Percentiles rank a stretch among this genome's conserved stretches.
These are phyloP conservation scores for Strigamia maritima DNA, from an alignment of 2,888 invertebrate species.

Conservation along the genomic window DNA sequence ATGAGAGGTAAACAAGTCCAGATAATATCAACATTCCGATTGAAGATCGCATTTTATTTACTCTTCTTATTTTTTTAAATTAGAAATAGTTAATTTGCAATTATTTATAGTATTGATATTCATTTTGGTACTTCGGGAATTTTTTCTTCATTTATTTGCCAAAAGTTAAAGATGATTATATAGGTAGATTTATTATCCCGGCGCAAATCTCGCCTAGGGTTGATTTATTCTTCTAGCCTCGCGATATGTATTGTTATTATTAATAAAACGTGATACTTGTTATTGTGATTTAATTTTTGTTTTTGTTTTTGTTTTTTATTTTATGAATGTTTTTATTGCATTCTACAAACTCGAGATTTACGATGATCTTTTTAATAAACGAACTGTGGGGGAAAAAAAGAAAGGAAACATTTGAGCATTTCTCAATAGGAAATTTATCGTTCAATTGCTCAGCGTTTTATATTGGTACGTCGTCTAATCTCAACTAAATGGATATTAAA, in stretches of 20 bases:
- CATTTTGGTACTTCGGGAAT: not conserved
- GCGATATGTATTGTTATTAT: not conserved
- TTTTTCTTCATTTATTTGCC: constrained; percentile 13
- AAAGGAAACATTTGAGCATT: not conserved
- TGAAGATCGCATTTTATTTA: not conserved
- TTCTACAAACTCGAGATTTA: not conserved
- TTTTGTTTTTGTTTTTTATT: too few species aligned
- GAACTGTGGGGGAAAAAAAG: not conserved
- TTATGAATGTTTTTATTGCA: not conserved
- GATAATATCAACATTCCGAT: not conserved
- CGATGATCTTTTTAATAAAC: not conserved
- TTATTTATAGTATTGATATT: not conserved
- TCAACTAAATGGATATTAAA: not conserved
- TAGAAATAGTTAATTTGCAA: not conserved
- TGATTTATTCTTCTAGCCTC: not conserved
- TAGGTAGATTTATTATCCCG: not conserved
- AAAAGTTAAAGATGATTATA: not conserved
- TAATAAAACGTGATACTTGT: not conserved
- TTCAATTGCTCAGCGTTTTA: not conserved
- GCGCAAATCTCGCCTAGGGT: not conserved
- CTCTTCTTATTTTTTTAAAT: not conserved
- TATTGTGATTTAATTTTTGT: not conserved
- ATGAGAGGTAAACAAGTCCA: not conserved
- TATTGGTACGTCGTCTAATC: not conserved
- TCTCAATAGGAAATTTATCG: constrained; percentile 18